Conservation (phyloP, 2,888 invertebrate species). For the Ophioninae sp. region DNA sequence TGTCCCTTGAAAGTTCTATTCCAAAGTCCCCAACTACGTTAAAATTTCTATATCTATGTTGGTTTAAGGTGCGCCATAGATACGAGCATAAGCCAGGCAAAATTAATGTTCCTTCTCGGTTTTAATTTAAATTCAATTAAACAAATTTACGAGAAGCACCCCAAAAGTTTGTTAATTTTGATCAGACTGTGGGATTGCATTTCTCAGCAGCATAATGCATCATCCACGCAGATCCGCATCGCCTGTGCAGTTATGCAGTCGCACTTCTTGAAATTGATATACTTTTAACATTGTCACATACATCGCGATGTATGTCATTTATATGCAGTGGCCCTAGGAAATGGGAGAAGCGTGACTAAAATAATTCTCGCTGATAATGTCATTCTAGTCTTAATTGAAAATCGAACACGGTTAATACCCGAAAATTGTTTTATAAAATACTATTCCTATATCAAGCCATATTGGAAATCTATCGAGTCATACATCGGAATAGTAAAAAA, state of each 20-base stretch:
- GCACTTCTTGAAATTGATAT: conserved; percentile 7
- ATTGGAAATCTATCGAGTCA: no score
- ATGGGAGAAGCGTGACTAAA: conserved; percentile 4
- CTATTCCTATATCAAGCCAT: no score
- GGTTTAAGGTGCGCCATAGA: conserved; percentile 23
- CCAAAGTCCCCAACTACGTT: not conserved
- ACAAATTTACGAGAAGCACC: conserved; percentile 58
- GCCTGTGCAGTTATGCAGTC: conserved; percentile 7
- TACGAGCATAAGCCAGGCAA: conserved; percentile 32
- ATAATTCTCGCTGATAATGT: conserved; percentile 26
- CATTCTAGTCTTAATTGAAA: conserved; percentile 38
- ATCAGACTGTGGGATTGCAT: conserved; percentile 44
- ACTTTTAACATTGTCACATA: not conserved
- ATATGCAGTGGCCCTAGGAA: not conserved
- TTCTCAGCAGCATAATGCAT: conserved; percentile 30
- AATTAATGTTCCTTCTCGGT: conserved; percentile 58
- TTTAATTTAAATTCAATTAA: conserved; percentile 60
- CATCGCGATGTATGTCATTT: not conserved
- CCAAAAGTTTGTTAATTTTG: conserved; percentile 62
- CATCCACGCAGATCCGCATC: conserved; percentile 31
- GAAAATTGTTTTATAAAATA: conserved; percentile 30
- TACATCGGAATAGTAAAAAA: no score
- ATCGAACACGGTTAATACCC: conserved; percentile 30
- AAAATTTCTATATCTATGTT: not conserved
- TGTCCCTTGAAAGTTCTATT: no score